Conservation (phyloP, 1,140 invertebrate species). For the Microplitis mediator region DNA sequence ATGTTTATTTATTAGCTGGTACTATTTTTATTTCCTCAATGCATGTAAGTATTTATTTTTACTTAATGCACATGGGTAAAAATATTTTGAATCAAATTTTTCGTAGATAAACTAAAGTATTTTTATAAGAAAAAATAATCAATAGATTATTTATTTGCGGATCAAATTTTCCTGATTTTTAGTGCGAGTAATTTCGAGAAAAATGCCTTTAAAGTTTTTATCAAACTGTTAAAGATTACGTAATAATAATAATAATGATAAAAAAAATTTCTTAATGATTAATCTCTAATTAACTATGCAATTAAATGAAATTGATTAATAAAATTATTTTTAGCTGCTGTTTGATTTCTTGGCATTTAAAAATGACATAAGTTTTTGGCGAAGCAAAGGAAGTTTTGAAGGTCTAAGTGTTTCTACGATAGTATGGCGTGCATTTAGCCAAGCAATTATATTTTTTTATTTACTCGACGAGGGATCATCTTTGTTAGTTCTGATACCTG, state of each 20-base stretch:
- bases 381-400: conserved; percentile 79
- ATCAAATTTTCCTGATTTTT: no score
- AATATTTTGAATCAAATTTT: no score
- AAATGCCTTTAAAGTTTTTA: no score
- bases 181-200: no score
- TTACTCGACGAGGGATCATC: conserved; percentile 92
- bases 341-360: conserved; percentile 98
- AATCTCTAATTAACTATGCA: neutral
- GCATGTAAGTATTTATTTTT: conserved; percentile 76
- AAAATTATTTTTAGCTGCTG: conserved; percentile 72
- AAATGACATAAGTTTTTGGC: conserved; percentile 97
- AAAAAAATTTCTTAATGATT: no score
- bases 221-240: no score
- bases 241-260: no score
- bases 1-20: conserved; percentile 87
- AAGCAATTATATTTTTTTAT: conserved; percentile 92
- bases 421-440: conserved; percentile 92
- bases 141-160: no score
- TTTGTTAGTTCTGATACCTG: conserved; percentile 85
- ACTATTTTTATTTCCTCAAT: conserved; percentile 92
- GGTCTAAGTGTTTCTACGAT: conserved; percentile 89
- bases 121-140: no score
- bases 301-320: neutral
- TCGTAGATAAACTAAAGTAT: no score
- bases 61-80: no score